Conservation (phyloP, 2,888 invertebrate genomes). For the Conistra vaccinii region DNA sequence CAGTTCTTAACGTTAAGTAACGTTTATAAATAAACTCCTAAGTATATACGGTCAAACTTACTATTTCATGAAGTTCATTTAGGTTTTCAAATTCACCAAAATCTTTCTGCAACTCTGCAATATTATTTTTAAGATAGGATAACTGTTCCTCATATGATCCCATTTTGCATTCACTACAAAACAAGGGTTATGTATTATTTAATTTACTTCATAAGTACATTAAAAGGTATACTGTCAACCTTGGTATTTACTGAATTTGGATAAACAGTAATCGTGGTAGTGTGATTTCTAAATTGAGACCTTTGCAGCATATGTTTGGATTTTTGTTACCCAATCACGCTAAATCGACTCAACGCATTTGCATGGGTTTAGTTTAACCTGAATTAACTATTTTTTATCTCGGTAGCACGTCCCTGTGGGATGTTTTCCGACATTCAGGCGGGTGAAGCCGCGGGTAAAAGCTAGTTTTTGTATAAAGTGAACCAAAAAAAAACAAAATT, state of each 20-base stretch:
- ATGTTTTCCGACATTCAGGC: too few relatives aligned
- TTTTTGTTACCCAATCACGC: background rate
- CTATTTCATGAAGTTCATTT: conserved; percentile 79
- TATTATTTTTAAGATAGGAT: conserved; percentile 76
- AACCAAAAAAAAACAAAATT: background rate
- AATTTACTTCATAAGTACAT: background rate
- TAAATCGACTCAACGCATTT: background rate
- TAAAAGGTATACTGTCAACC: background rate
- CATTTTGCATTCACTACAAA: conserved; percentile 82
- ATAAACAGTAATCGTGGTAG: background rate
- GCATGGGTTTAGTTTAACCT: background rate
- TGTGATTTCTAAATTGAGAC: background rate
- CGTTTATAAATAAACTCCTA: background rate
- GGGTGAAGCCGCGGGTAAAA: too few relatives aligned
- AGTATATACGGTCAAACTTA: conserved; percentile 54
- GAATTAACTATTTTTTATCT: background rate
- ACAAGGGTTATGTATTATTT: background rate
- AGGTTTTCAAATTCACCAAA: conserved; percentile 82
- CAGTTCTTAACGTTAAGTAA: background rate
- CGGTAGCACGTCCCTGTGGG: background rate
- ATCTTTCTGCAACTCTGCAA: conserved; percentile 79
- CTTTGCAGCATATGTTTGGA: background rate
- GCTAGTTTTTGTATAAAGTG: background rate
- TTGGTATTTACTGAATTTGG: background rate
- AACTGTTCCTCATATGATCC: conserved; percentile 80